Evolutionary conservation across 2,113 vertebrate species (phyloP), one percentile per base, ranked within the genome.

Genomic region (Megaleporinus macrocephalus): DNA sequence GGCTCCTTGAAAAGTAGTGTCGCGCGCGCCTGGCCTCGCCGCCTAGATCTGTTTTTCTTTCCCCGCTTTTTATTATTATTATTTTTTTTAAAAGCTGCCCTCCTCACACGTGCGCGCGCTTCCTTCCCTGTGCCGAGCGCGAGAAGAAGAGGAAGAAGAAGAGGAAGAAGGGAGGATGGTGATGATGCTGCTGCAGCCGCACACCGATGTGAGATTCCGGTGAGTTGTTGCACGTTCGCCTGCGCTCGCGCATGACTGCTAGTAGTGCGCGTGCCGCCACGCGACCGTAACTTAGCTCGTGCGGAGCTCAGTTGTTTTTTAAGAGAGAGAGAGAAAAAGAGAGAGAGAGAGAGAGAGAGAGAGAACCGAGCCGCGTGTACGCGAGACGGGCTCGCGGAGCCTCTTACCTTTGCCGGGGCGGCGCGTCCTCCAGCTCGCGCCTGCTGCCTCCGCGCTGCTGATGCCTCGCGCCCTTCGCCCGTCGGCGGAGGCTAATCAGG

Each of bases 401-500:
- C 55, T 57, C 86, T 86, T 87, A 87, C 88, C 85, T 86, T 78
- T 74, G 33, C 81, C 57, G 73, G 55, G 63, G 85, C 82, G 73
- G 85, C 82, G 51, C 81, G 81, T 87, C 81, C 83, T 72, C 57
- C 84, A 84, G 86, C 81, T 63, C 77, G 74, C 78, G 86, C 82
- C 87, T 9, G 41, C 41, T 44, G 41, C 41, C 41, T 44, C 41
- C 82, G 84, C 85, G 76, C 83, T 73, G 78, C 75, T 57, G 86
- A 89, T 89, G 78, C 85, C 87, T 84, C 88, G 72, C 62, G 85
- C 86, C 82, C 88, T 59, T 81, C 36, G 88, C 88, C 79, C 53
- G 81, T 79, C 82, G 78, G 88, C 89, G 82, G 86, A 89, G 87
- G 84, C 86, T 79, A 89, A 86, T 86, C 88, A 89, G 88, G 84